Evolutionary conservation across 2,113 vertebrate genomes (phyloP).

Genomic region (Gambusia affinis): DNA sequence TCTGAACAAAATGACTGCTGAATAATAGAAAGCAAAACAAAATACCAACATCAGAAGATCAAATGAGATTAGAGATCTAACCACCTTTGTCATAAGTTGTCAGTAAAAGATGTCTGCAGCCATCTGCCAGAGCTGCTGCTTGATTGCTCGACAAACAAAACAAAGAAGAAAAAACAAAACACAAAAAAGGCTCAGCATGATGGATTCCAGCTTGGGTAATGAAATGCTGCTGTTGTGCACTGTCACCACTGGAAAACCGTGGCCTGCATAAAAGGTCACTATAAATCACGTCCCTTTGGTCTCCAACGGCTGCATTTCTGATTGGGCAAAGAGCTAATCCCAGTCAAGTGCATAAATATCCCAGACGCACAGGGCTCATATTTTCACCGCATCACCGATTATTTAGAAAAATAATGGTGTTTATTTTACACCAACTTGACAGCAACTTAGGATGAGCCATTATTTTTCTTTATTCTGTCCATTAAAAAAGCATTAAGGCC

Average conservation of each 20-base stretch:
- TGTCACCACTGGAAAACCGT: slow-evolving; percentile 57
- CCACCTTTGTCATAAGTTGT: slow-evolving; percentile 27
- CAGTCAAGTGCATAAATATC: slow-evolving; percentile 52
- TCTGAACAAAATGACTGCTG: not conserved
- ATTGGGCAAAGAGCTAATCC: slow-evolving; percentile 33
- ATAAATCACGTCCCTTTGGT: slow-evolving; percentile 67
- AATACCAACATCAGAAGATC: not conserved
- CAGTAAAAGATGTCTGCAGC: slow-evolving; percentile 39
- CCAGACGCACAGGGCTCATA: not conserved
- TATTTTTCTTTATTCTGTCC: not conserved
- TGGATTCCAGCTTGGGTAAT: slow-evolving; percentile 67
- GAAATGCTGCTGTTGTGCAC: slow-evolving; percentile 64
- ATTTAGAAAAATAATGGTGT: slow-evolving; percentile 14
- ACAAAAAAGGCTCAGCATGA: slow-evolving; percentile 51
- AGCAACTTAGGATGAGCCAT: not conserved
- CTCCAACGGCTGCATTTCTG: slow-evolving; percentile 26
- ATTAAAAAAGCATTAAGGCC: not conserved
- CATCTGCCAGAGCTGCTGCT: slow-evolving; percentile 46
- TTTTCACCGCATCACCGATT: not conserved
- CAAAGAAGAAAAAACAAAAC: slow-evolving; percentile 60
- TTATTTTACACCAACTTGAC: not conserved
- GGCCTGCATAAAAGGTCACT: slow-evolving; percentile 71
- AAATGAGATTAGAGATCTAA: slow-evolving; percentile 26
- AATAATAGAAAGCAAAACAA: slow-evolving; percentile 13
- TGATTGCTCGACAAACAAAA: slow-evolving; percentile 62